Conservation (phyloP, 2,113 vertebrate species). For the Saccopteryx leptura region DNA sequence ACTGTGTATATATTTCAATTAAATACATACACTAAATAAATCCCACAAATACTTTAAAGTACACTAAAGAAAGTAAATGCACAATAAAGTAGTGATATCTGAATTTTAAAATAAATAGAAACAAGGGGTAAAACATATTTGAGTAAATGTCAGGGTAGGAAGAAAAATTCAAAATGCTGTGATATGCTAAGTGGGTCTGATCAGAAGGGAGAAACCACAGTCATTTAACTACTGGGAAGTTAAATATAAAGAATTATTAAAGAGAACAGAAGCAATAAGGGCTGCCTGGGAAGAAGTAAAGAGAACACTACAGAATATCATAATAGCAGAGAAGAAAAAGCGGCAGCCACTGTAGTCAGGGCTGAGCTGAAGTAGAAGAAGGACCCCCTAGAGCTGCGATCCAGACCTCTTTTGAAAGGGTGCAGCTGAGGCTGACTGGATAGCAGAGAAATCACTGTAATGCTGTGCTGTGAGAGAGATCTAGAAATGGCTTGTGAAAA, state of each 20-base stretch:
- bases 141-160: not conserved
- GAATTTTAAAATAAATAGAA: conserved; percentile 25
- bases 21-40: not conserved
- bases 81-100: not conserved
- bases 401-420: not conserved
- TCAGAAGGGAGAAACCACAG: not conserved
- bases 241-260: not conserved
- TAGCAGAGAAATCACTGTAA: not conserved
- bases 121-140: not conserved
- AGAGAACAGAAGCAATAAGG: not conserved
- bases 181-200: not conserved
- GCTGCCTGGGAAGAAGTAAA: not conserved
- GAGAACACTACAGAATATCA: not conserved
- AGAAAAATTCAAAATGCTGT: not conserved
- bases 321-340: no score
- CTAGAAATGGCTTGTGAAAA: not conserved
- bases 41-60: conserved; percentile 3
- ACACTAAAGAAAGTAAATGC: not conserved
- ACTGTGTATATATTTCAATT: not conserved
- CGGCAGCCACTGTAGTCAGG: not conserved
- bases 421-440: not conserved
- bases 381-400: not conserved
- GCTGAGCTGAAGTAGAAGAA: not conserved
- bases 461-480: conserved; percentile 20
- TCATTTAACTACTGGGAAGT: not conserved